Base-by-base conservation (phyloP, 2,113 vertebrate species). In the Patagioenas fasciata region DNA sequence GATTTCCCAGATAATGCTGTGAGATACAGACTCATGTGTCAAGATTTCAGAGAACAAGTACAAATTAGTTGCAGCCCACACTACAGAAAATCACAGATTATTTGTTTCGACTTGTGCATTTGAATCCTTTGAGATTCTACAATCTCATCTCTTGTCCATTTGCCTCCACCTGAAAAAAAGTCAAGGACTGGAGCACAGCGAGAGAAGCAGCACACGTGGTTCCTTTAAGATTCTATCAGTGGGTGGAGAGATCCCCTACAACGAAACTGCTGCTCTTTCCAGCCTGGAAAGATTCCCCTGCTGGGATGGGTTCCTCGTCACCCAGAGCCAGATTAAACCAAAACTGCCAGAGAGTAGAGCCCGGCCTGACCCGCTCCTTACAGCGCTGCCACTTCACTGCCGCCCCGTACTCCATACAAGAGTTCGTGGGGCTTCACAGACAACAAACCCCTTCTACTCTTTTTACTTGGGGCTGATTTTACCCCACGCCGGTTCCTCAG, bases 321-420 rank as follows among this genome's bases (percentile, higher is more conserved):
- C 58, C 4, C 3, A 19, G 62, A 57, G 85, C 50, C 74, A 87
- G 53, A 25, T 40, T 80, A 93, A 93, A 91, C 62, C 44, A 80
- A 34, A 3, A 6, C 24, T 23, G 24, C 13, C 57, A 82, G 61
- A 74, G 81, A 79, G 75, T 74, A 8, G 5, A 34, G 31, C 7
- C 13, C 14, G 20, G 44, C 81, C n/a, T 73, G 78, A 72, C 70
- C 73, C 29, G 0, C 25, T 82, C 81, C 93, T 65, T 62, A 67
- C 53, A 69, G 36, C 25, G 11, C 36, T 77, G 26, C 40, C 50
- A 34, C 8, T 4, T 11, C 58, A n/a, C 26, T 31, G 80, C 28
- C 60, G 6, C 28, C 0, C 17, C 0, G 0, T 3, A 14, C 42
- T 26, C 79, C 25, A 7, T 0, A 47, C 13, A 32, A 24, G 28